These are phyloP conservation scores for Phenganax marumi DNA, from an alignment of 92 coral and sea anemone species.

Conservation along the genomic window DNA sequence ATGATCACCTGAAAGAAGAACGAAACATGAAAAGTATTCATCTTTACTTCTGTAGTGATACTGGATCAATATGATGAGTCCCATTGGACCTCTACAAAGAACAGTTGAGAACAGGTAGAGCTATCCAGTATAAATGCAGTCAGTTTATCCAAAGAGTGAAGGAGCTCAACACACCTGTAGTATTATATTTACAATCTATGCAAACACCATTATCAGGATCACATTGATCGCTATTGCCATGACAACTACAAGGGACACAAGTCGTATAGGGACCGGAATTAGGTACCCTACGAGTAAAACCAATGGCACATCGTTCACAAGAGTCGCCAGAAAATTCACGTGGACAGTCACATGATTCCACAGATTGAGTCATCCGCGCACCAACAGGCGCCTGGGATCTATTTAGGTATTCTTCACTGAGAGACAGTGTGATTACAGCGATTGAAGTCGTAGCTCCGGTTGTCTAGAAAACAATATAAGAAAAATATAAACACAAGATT, in stretches of 20 bases:
- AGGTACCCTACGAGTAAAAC: slow-evolving; percentile 79
- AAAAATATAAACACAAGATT: neutral
- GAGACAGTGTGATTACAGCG: slow-evolving; percentile 8
- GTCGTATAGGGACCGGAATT: slow-evolving; percentile 75
- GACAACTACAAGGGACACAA: slow-evolving; percentile 82
- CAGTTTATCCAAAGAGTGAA: too few species aligned
- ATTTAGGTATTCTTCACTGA: slow-evolving; percentile 22
- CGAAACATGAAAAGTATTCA: neutral
- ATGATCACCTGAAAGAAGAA: slow-evolving; percentile 70
- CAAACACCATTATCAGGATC: slow-evolving; percentile 88
- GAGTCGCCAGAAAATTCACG: slow-evolving; percentile 76
- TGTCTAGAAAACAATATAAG: neutral
- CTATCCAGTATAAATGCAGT: too few species aligned
- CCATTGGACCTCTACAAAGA: neutral
- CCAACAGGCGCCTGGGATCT: slow-evolving; percentile 29
- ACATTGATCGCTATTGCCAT: slow-evolving; percentile 69
- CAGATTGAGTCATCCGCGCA: slow-evolving; percentile 50
- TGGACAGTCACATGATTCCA: slow-evolving; percentile 81
- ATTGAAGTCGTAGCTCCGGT: slow-evolving; percentile 4
- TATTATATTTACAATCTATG: slow-evolving; percentile 72
- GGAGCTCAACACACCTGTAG: slow-evolving; percentile 66
- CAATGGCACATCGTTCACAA: slow-evolving; percentile 87
- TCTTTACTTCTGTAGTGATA: neutral
- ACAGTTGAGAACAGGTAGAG: too few species aligned
- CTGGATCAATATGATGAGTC: neutral